These are phyloP conservation scores for Cyprinus carpio DNA, from an alignment of 2,113 vertebrate species.

Conservation along the genomic window DNA sequence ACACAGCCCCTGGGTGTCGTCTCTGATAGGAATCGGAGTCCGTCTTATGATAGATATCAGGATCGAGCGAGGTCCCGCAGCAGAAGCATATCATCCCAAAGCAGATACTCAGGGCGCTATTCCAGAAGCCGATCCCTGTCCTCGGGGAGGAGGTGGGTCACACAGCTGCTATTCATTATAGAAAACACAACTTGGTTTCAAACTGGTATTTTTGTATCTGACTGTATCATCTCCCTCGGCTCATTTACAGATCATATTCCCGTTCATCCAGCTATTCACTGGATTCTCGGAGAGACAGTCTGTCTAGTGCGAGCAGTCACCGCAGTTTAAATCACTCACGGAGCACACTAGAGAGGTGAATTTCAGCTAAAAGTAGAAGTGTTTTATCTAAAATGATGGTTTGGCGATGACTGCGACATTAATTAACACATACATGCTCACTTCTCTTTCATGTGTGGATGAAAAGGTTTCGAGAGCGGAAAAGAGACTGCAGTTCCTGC, in stretches of 20 bases:
- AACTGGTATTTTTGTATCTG: neutral
- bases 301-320: conserved; percentile 75
- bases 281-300: conserved; percentile 80
- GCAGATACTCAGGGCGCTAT: conserved; percentile 75
- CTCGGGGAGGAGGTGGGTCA: conserved; percentile 76
- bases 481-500: conserved; percentile 69
- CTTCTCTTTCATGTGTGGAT: neutral
- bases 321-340: conserved; percentile 86
- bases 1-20: neutral
- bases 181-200: neutral
- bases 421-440: neutral
- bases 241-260: conserved; percentile 82
- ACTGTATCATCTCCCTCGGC: conserved; percentile 17
- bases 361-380: conserved; percentile 74
- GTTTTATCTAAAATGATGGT: neutral
- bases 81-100: conserved; percentile 76
- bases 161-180: neutral
- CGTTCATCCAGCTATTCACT: conserved; percentile 83
- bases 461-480: conserved; percentile 74
- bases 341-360: conserved; percentile 85
- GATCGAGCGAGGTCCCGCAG: conserved; percentile 68
- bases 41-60: neutral
- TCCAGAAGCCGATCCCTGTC: conserved; percentile 83
- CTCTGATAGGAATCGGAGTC: conserved; percentile 23
- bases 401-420: neutral